These are phyloP conservation scores for Plectropomus leopardus DNA, from an alignment of 2,113 vertebrate genomes.

Conservation along the genomic window DNA sequence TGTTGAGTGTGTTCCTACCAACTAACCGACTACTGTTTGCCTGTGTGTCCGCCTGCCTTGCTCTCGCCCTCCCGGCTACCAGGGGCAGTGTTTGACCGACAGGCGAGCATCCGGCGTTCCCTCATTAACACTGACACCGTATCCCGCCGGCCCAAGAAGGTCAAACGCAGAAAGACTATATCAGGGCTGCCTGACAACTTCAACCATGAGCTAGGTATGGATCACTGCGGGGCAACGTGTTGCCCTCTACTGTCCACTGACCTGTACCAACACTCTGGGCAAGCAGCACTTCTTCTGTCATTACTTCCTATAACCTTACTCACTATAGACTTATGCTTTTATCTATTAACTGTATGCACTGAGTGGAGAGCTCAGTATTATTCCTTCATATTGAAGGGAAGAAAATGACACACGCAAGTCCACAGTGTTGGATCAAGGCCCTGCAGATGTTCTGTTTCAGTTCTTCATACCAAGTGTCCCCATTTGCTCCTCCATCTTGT, in stretches of 20 bases:
- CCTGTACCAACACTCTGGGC: conserved; percentile 63
- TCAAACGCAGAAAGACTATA: conserved; percentile 99
- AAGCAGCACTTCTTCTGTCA: conserved; percentile 31
- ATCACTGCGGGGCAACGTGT: conserved; percentile 87
- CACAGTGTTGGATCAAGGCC: conserved; percentile 47
- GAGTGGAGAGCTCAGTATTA: not conserved
- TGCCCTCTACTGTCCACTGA: conserved; percentile 76
- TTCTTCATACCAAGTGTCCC: conserved; percentile 39
- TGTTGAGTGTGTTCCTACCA: conserved; percentile 53
- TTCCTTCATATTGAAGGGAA: not conserved
- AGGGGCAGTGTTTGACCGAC: conserved; percentile 99
- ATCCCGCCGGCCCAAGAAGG: conserved; percentile 98
- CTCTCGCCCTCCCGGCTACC: conserved; percentile 90
- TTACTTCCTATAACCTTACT: not conserved
- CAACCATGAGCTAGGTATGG: conserved; percentile 99
- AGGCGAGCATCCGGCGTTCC: conserved; percentile 98
- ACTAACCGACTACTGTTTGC: conserved; percentile 82
- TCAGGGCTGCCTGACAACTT: conserved; percentile 98
- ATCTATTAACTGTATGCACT: not conserved
- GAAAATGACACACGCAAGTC: conserved; percentile 27
- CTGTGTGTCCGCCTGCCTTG: conserved; percentile 93
- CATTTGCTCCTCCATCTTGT: conserved; percentile 35
- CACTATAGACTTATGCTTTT: not conserved
- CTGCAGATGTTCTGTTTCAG: conserved; percentile 45
- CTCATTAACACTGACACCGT: conserved; percentile 98